Evolutionary conservation across 2,113 vertebrate genomes (phyloP), one percentile per base, ranked within the genome.

Genomic region (Tautogolabrus adspersus): DNA sequence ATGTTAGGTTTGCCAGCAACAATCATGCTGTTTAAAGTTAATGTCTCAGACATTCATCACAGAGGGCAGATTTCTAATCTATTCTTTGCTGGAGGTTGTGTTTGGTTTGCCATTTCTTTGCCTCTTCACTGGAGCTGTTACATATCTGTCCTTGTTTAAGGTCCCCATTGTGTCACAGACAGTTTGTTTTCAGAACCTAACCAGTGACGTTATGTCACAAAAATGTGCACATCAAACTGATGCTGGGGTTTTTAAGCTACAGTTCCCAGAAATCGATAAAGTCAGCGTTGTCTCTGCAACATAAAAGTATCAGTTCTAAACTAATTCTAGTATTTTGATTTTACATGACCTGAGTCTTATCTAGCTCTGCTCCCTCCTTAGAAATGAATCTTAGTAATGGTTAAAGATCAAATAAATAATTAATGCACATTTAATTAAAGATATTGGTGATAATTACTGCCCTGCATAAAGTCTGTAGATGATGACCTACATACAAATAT

Each of bases 1-100:
- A 78, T 85, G 56, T 71, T 79, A 82, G 61, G 83, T 86, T 87
- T 83, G 69, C 81, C 73, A 66, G 77, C 81, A 84, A 76, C 75
- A 82, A 67, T 90, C 65, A 71, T 16, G 59, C 55, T 70, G 55
- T 77, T 74, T 51, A 55, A 68, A 64, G 55, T 67, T 61, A 40
- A 71, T 30, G 47, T 79, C 66, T 66, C 60, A 44, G 37, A 57
- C 54, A 44, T 66, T 84, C 34, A 58, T 68, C 61, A 44, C 72
- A 79, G 2, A 55, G 34, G 63, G 52, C 55, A 68, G 58, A 71
- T 77, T 66, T 72, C 16, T 55, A 30, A 49, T 75, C 70, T 49
- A 16, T 46, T 52, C 23, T 42, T 46, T 37, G 51, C 5, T 18
- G 4, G 21, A 21, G 44, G 72, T 81, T 80, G 23, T 64, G 10